These are phyloP conservation scores for Sebastes jordani DNA, from an alignment of 2,797 vertebrate genomes.

Conservation along the genomic window DNA sequence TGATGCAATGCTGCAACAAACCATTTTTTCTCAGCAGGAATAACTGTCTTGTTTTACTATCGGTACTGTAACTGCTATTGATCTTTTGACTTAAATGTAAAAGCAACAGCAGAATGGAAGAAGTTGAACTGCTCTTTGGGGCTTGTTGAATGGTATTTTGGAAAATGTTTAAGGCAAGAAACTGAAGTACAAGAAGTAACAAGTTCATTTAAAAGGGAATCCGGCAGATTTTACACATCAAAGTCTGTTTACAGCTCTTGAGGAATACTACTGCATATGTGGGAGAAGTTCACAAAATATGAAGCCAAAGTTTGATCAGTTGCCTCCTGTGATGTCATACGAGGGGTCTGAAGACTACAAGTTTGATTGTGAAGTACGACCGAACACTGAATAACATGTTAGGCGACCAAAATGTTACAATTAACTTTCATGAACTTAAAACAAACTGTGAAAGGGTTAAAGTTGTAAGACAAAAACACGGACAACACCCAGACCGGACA, in stretches of 20 bases:
- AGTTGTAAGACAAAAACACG: too few relatives aligned
- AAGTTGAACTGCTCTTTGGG: constrained; percentile 20
- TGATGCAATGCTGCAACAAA: constrained; percentile 5
- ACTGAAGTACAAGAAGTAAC: constrained; percentile 2
- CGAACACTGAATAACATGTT: too few relatives aligned
- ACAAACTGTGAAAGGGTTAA: too few relatives aligned
- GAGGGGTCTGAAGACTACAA: background rate
- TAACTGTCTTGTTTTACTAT: constrained; percentile 14
- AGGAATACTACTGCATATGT: background rate
- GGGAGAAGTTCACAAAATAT: background rate
- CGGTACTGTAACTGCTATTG: constrained; percentile 32
- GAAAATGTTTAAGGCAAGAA: constrained; percentile 16
- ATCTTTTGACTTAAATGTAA: constrained; percentile 20
- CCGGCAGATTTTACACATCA: background rate
- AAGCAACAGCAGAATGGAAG: constrained; percentile 28
- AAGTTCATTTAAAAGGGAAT: background rate
- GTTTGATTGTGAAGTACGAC: background rate
- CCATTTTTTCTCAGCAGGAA: constrained; percentile 3
- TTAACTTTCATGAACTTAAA: too few relatives aligned
- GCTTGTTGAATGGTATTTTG: constrained; percentile 11
- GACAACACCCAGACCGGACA: too few relatives aligned
- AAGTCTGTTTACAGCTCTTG: background rate
- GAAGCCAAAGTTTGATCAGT: background rate
- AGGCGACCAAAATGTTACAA: too few relatives aligned
- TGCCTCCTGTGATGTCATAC: background rate